A percentile compares a stretch with the other conserved stretches of the same genome.
phyloP scores from a whole-genome alignment of 1,140 invertebrate genomes.

The Venturia canescens region DNA sequence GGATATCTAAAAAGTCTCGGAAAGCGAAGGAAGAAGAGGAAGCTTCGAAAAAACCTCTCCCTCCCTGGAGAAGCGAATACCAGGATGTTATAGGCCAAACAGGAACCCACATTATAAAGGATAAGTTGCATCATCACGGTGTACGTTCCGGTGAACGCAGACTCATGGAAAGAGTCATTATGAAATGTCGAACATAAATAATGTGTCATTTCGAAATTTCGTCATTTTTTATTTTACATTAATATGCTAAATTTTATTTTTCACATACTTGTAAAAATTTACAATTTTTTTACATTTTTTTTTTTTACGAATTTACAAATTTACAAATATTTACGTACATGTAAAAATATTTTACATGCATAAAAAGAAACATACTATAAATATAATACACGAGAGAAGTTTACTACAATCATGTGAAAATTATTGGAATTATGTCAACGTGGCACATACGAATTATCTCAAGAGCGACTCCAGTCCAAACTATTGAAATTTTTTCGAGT shows the following conservation, averaged over 20 bases:
- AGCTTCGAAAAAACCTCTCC: slow-evolving; percentile 29
- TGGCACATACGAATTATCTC: no score
- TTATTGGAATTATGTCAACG: no score
- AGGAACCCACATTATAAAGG: slow-evolving; percentile 78
- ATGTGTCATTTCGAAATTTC: background rate
- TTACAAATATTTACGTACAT: no score
- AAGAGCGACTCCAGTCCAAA: no score
- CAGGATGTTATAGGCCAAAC: slow-evolving; percentile 79
- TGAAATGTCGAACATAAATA: slow-evolving; percentile 18
- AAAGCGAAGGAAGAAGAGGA: slow-evolving; percentile 22
- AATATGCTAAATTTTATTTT: background rate
- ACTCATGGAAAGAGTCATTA: slow-evolving; percentile 19
- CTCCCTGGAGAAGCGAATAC: slow-evolving; percentile 77
- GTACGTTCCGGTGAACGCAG: slow-evolving; percentile 11
- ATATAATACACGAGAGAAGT: no score
- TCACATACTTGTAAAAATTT: background rate
- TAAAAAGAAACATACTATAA: no score
- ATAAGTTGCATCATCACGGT: slow-evolving; percentile 74
- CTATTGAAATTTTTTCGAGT: no score
- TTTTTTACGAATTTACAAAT: no score
- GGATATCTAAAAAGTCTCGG: background rate
- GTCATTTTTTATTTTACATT: background rate
- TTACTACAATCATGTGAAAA: no score
- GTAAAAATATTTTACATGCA: no score
- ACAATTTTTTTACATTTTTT: no score